A percentile compares a stretch with the other conserved stretches of the same genome.
Evolutionary conservation across 2,797 vertebrate genomes (phyloP).

Genomic region (Discoglossus pictus): DNA sequence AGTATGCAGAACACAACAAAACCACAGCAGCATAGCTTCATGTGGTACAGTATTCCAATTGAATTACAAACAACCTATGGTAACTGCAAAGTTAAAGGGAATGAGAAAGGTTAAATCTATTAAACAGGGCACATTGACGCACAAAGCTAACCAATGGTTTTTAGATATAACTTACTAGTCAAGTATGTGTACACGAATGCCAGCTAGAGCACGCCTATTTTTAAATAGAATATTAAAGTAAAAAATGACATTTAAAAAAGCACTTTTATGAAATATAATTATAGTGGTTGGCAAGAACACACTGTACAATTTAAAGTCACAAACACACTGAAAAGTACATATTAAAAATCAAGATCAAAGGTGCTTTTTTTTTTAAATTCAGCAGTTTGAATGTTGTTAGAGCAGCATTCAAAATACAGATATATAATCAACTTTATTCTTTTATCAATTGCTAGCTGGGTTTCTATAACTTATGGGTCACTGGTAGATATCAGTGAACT

Average conservation of each 20-base stretch:
- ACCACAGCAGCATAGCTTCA: slow-evolving; percentile 34
- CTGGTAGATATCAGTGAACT: too few relatives aligned
- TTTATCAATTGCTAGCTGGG: too few relatives aligned
- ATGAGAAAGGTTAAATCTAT: not conserved
- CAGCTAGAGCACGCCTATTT: not conserved
- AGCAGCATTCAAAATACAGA: too few relatives aligned
- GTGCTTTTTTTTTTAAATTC: too few relatives aligned
- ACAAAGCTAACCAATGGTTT: not conserved
- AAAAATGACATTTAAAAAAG: slow-evolving; percentile 24
- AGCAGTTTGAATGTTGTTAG: too few relatives aligned
- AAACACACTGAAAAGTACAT: too few relatives aligned
- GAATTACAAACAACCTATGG: slow-evolving; percentile 45
- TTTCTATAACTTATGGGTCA: too few relatives aligned
- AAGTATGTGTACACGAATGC: slow-evolving; percentile 14
- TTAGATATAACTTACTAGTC: slow-evolving; percentile 11
- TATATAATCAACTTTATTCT: too few relatives aligned
- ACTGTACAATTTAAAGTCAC: too few relatives aligned
- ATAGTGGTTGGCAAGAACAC: not conserved
- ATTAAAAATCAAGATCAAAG: too few relatives aligned
- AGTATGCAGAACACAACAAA: slow-evolving; percentile 48
- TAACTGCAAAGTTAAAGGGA: slow-evolving; percentile 46
- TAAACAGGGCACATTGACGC: not conserved
- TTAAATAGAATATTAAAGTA: not conserved
- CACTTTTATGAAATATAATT: not conserved
- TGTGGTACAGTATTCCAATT: slow-evolving; percentile 53